phyloP scores from a whole-genome alignment of 2,113 vertebrate species.

The Parus major region DNA sequence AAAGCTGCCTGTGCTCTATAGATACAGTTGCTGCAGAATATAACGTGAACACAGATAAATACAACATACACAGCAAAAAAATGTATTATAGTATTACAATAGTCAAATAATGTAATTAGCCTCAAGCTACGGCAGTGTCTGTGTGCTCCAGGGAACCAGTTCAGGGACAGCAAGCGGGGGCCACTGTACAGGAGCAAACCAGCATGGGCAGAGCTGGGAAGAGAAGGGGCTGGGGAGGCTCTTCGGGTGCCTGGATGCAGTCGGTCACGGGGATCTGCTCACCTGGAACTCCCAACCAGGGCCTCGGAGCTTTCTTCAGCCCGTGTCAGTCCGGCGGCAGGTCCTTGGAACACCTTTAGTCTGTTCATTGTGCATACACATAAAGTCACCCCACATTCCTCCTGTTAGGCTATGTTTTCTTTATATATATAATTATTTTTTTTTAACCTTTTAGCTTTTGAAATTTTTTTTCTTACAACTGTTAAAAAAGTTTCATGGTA shows the following conservation, averaged over 20 bases:
- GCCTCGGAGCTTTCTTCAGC: background rate
- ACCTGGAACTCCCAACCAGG: background rate
- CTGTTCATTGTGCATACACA: slow-evolving; percentile 22
- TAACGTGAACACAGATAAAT: slow-evolving; percentile 57
- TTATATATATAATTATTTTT: slow-evolving; percentile 48
- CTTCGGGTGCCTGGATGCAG: background rate
- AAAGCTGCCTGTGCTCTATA: slow-evolving; percentile 55
- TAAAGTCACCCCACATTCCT: slow-evolving; percentile 23
- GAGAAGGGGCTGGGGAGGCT: slow-evolving; percentile 16
- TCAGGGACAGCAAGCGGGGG: slow-evolving; percentile 10
- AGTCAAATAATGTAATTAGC: slow-evolving; percentile 50
- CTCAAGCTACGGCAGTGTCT: slow-evolving; percentile 31
- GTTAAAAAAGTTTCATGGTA: slow-evolving; percentile 86
- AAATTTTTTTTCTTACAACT: slow-evolving; percentile 73
- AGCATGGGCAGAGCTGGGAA: background rate
- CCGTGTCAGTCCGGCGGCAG: background rate
- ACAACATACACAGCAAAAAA: slow-evolving; percentile 63
- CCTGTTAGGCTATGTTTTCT: slow-evolving; percentile 67
- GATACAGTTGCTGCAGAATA: slow-evolving; percentile 52
- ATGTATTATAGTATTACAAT: slow-evolving; percentile 53
- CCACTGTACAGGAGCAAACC: slow-evolving; percentile 21
- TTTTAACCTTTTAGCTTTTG: slow-evolving; percentile 65
- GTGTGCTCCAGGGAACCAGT: slow-evolving; percentile 34
- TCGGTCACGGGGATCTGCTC: background rate
- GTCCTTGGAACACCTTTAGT: slow-evolving; percentile 35